Evolutionary conservation across 2,888 invertebrate species (phyloP).

Genomic region (Drepana falcataria): DNA sequence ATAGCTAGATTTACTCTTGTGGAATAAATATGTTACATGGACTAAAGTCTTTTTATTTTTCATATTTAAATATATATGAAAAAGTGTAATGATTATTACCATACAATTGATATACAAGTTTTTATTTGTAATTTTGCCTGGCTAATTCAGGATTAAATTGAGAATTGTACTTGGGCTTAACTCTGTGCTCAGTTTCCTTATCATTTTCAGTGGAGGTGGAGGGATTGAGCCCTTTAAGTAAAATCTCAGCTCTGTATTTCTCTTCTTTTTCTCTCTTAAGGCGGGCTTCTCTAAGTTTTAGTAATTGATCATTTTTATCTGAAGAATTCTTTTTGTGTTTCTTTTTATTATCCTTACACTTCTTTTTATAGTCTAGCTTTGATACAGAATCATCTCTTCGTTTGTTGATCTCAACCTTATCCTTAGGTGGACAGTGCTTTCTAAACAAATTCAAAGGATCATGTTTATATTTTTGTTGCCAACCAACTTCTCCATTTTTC

Average conservation of each 20-base stretch:
- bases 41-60: too few species aligned
- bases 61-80: too few species aligned
- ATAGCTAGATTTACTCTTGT: too few species aligned
- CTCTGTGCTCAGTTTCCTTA: conserved; percentile 33
- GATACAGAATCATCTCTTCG: conserved; percentile 17
- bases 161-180: conserved; percentile 93
- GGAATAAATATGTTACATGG: too few species aligned
- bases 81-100: background rate
- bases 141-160: conserved; percentile 97
- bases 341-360: conserved; percentile 5
- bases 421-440: conserved; percentile 52
- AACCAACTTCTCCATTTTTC: conserved; percentile 80
- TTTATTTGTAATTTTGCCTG: conserved; percentile 83
- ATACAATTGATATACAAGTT: conserved; percentile 4
- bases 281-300: conserved; percentile 86
- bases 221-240: conserved; percentile 83
- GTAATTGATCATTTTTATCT: conserved; percentile 67
- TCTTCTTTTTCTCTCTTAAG: conserved; percentile 90
- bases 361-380: conserved; percentile 13
- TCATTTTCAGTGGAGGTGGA: conserved; percentile 17
- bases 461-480: conserved; percentile 81
- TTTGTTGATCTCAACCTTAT: conserved; percentile 6
- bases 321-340: conserved; percentile 29
- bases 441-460: conserved; percentile 88
- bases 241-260: conserved; percentile 81